Percentiles rank a stretch among this genome's conserved stretches.
These are phyloP conservation scores for Cryptocheilus praepositus DNA, from an alignment of 2,888 invertebrate species.

Conservation along the genomic window DNA sequence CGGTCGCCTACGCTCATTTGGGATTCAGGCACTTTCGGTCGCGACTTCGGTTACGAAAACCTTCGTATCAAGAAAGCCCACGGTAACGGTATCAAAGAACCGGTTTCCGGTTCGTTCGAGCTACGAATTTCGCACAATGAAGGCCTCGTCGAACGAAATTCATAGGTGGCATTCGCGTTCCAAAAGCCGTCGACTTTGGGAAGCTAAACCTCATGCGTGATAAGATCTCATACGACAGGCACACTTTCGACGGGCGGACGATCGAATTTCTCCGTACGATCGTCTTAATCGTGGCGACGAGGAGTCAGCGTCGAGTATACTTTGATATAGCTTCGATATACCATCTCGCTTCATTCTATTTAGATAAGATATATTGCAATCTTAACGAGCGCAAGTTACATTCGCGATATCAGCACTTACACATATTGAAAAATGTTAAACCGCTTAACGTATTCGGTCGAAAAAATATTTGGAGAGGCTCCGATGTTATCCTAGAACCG, in stretches of 20 bases:
- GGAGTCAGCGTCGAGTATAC: neutral
- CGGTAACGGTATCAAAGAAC: slow-evolving; percentile 54
- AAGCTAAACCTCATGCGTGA: slow-evolving; percentile 11
- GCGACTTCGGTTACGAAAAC: slow-evolving; percentile 32
- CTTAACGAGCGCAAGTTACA: too few relatives aligned
- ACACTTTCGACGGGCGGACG: slow-evolving; percentile 26
- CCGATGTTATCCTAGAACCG: too few relatives aligned
- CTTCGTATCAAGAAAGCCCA: slow-evolving; percentile 25
- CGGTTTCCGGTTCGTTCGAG: slow-evolving; percentile 39
- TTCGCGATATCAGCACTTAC: too few relatives aligned
- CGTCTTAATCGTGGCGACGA: neutral
- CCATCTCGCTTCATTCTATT: too few relatives aligned
- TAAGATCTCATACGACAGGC: slow-evolving; percentile 19
- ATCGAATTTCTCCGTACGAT: slow-evolving; percentile 2
- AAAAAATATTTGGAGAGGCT: too few relatives aligned
- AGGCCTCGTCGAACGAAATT: slow-evolving; percentile 32
- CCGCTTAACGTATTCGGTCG: too few relatives aligned
- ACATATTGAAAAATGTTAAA: too few relatives aligned
- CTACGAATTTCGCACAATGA: slow-evolving; percentile 18
- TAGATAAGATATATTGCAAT: too few relatives aligned
- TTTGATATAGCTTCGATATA: too few relatives aligned
- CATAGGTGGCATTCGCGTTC: slow-evolving; percentile 13
- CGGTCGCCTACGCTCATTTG: slow-evolving; percentile 12
- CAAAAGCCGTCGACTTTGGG: slow-evolving; percentile 10
- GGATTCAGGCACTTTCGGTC: slow-evolving; percentile 13